Evolutionary conservation across 2,888 invertebrate species (phyloP), one percentile per base, ranked within the genome.

Genomic region (Entomobrya multifasciata): DNA sequence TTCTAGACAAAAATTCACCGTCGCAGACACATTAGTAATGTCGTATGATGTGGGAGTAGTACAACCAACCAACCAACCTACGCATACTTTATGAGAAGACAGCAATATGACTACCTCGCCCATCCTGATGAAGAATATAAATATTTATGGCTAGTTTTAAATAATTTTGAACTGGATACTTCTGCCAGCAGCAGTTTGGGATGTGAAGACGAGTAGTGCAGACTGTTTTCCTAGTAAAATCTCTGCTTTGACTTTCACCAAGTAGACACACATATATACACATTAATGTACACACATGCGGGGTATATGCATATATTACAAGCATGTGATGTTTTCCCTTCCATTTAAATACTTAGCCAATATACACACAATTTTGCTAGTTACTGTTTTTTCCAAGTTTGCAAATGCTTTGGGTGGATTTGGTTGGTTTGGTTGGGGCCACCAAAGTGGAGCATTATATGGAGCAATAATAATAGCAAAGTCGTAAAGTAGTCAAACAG

Each of bases 401-500:
- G 36, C 65, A 65, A 65, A 41, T 20, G 41, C 15, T 41, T 65
- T 65, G 65, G 20, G 36, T 65, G 30, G 65, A 65, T 65, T 65
- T 65, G 8, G 36, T 36, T 65, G 17, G 65, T 41, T 30, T 30
- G 65, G 5, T 65, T 11, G 41, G 65, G 65, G 36, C 13, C 41
- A 36, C 36, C 41, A 36, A 72, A 47, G 13, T 36, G 70, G 41
- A 44, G 81, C 55, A 72, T 81, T 70, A 70, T 67, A 81, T 55
- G 47, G 70, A 72, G 55, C 70, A 81, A 81, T 81, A 81, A 65
- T 41, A 65, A 81, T 70, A 57, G 81, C 36, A 67, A 44, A 86
- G 88, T 82, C 88, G 88, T 88, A 86, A 86, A 86, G 65, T 77
- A 87, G 79, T 88, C 80, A 88, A 88, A 74, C 60, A 80, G 79